Percentiles rank a stretch among this genome's conserved stretches.
Conservation (phyloP, 2,888 invertebrate genomes). For the Metacarcinus magister region DNA sequence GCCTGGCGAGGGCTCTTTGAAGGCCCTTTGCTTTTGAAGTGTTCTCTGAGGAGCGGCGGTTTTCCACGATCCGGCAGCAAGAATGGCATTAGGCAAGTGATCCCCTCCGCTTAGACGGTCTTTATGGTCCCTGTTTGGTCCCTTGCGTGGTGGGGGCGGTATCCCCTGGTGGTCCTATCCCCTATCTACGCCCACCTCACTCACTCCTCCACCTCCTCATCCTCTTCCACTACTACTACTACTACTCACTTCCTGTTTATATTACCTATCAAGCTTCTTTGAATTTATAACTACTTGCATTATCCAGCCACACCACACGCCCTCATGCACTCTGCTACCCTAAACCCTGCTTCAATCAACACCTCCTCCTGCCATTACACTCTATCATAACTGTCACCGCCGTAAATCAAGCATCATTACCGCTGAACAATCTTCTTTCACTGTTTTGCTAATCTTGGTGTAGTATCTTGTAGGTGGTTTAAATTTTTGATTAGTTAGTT, state of each 20-base stretch:
- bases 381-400: neutral
- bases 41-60: conserved; percentile 63
- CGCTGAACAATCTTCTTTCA: too few relatives aligned
- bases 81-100: conserved; percentile 72
- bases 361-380: too few relatives aligned
- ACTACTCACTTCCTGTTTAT: neutral
- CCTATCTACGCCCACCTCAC: neutral
- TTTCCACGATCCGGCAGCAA: conserved; percentile 68
- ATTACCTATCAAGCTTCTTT: neutral
- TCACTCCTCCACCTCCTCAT: neutral
- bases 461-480: too few relatives aligned
- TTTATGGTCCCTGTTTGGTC: conserved; percentile 34
- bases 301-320: neutral
- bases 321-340: neutral
- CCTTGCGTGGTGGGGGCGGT: conserved; percentile 6
- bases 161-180: neutral
- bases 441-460: too few relatives aligned
- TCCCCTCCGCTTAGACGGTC: conserved; percentile 56
- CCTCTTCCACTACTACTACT: neutral
- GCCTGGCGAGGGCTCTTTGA: conserved; percentile 65
- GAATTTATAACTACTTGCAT: neutral
- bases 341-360: neutral
- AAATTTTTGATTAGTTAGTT: too few relatives aligned
- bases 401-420: neutral
- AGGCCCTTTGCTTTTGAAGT: conserved; percentile 66